Base-by-base conservation (phyloP, 1,140 invertebrate species). In the Danaus melanippus region DNA sequence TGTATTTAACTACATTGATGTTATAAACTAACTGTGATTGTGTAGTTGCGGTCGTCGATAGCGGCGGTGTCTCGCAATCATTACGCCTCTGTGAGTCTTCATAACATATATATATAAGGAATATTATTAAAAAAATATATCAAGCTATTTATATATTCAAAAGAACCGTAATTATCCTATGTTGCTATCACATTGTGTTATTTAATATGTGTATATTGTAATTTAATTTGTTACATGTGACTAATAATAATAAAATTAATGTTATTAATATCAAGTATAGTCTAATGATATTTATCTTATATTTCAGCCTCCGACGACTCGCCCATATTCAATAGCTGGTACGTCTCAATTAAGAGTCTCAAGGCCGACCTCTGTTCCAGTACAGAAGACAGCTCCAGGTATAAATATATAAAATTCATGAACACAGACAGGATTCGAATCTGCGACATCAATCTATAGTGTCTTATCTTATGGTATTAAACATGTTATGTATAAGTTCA, bases 251-350 rank as follows among this genome's bases (percentile, higher is more conserved):
- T 32, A 32, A 7, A 4, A 32, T 32, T 32, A 32, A 32, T 32
- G 4, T 32, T 7, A 32, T 32, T 32, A 32, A 32, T 32, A 32
- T 32, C 7, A 7, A 32, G 21, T 7, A 32, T 32, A 32, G 6
- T 32, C 2, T 32, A 32, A 32, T 32, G 21, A 32, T 32, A 4
- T 4, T 32, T 32, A 32, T 32, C n/a, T n/a, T 32, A 45, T 44
- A 43, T 71, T 68, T 2, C 64, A 83, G 74, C 72, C 73, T 12
- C 75, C 81, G 5, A 62, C 69, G 10, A 73, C 71, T 0, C 65
- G 81, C 15, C 78, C 79, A 0, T 74, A 76, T 42, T 81, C 78
- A 8, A 72, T 77, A 74, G 74, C 81, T 52, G 70, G 78, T 5
- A 61, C 76, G 12, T 63, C 74, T 0, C 68, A 74, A 12, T 62